Evolutionary conservation across 2,888 invertebrate genomes (phyloP).

Genomic region (Lymantria monacha): DNA sequence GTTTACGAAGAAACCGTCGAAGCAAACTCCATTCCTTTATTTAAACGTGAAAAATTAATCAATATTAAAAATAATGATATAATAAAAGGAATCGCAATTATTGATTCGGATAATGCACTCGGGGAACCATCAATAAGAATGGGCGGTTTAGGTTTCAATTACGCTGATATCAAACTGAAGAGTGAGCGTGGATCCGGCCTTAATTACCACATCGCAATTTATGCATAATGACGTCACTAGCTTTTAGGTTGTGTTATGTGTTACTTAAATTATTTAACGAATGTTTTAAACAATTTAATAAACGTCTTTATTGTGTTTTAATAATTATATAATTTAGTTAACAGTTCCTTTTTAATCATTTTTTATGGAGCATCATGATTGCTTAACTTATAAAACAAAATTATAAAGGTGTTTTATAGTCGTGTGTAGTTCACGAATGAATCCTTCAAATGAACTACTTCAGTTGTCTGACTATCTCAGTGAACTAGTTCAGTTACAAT

Average conservation of each 20-base stretch:
- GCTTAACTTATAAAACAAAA: too few relatives aligned
- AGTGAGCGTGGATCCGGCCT: constrained; percentile 68
- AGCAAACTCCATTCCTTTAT: constrained; percentile 42
- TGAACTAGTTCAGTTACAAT: too few relatives aligned
- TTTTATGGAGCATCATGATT: too few relatives aligned
- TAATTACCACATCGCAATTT: constrained; percentile 63
- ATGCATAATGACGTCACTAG: constrained; percentile 45
- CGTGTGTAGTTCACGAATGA: too few relatives aligned
- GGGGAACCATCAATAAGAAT: constrained; percentile 63
- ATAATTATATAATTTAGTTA: too few relatives aligned
- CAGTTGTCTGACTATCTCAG: too few relatives aligned
- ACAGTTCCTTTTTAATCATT: too few relatives aligned
- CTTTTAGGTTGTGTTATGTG: background rate
- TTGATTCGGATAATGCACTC: constrained; percentile 62
- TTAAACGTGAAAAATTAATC: constrained; percentile 57
- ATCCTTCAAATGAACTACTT: too few relatives aligned
- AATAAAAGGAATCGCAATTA: constrained; percentile 71
- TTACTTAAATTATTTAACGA: too few relatives aligned
- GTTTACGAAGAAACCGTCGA: constrained; percentile 52
- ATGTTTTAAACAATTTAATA: too few relatives aligned
- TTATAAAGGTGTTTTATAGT: too few relatives aligned
- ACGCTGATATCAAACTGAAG: constrained; percentile 66
- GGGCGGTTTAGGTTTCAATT: constrained; percentile 67
- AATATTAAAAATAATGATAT: constrained; percentile 53
- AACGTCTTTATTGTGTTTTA: too few relatives aligned